These are phyloP conservation scores for Prunella himalayana DNA, from an alignment of 2,113 vertebrate genomes.

Conservation along the genomic window DNA sequence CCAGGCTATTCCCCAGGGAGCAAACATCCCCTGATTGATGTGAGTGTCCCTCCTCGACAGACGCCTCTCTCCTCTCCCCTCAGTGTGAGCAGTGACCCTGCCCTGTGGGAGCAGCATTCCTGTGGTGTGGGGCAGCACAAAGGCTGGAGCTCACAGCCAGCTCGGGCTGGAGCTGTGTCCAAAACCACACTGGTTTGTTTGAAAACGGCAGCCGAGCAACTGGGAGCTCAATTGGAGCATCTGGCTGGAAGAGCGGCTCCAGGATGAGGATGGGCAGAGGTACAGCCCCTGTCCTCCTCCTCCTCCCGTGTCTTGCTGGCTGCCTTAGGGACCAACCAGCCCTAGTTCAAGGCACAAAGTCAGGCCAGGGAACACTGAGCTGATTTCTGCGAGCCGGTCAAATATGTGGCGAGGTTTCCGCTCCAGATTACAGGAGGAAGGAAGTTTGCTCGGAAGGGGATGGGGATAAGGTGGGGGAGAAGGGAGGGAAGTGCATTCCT, in stretches of 20 bases:
- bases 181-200: neutral
- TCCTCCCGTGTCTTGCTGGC: neutral
- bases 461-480: constrained; percentile 62
- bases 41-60: neutral
- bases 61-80: neutral
- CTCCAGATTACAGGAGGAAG: constrained; percentile 64
- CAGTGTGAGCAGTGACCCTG: accelerated
- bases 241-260: accelerated
- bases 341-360: constrained; percentile 4
- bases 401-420: constrained; percentile 52
- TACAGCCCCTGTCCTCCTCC: neutral
- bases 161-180: neutral
- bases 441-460: constrained; percentile 65
- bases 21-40: neutral
- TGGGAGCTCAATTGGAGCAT: neutral
- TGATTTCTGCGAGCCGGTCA: constrained; percentile 4
- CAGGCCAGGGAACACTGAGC: constrained; percentile 5
- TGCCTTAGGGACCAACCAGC: neutral
- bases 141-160: neutral
- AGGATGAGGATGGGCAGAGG: neutral
- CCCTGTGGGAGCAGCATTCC: neutral
- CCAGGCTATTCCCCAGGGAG: neutral
- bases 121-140: accelerated
- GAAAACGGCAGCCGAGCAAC: neutral
- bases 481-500: constrained; percentile 67